phyloP scores from a whole-genome alignment of 2,888 invertebrate genomes.

The Caenorhabditis sulstoni region DNA sequence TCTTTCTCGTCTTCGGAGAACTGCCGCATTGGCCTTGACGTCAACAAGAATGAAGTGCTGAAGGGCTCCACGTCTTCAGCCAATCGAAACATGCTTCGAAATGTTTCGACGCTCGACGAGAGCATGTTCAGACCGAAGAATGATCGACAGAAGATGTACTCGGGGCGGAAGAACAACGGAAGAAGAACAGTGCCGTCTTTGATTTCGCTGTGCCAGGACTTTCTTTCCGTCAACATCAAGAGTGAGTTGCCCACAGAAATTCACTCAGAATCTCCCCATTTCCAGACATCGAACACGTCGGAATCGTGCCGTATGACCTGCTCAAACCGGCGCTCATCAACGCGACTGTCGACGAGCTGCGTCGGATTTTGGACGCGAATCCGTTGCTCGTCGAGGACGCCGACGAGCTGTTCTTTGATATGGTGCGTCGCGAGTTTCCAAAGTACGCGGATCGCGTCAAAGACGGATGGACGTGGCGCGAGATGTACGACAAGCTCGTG shows the following conservation, averaged over 20 bases:
- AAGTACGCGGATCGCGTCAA: slow-evolving; percentile 28
- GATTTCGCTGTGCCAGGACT: slow-evolving; percentile 42
- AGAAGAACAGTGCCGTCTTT: slow-evolving; percentile 18
- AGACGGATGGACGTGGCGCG: slow-evolving; percentile 35
- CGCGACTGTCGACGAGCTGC: slow-evolving; percentile 31
- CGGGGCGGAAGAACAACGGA: slow-evolving; percentile 23
- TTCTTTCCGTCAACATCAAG: slow-evolving; percentile 30
- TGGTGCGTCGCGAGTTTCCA: slow-evolving; percentile 44
- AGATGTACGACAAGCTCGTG: slow-evolving; percentile 37
- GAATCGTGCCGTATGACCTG: slow-evolving; percentile 38
- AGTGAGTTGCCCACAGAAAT: slow-evolving; percentile 22
- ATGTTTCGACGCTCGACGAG: too few relatives aligned
- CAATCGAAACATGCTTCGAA: too few relatives aligned
- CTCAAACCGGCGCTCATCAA: slow-evolving; percentile 40
- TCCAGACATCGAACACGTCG: slow-evolving; percentile 42
- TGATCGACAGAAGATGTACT: slow-evolving; percentile 54
- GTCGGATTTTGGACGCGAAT: slow-evolving; percentile 39
- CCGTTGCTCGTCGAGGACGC: slow-evolving; percentile 40
- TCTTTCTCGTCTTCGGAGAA: too few relatives aligned
- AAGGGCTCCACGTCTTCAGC: too few relatives aligned
- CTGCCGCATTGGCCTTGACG: too few relatives aligned
- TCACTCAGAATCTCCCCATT: background rate
- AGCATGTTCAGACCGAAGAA: slow-evolving; percentile 55
- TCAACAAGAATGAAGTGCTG: too few relatives aligned
- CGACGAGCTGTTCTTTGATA: slow-evolving; percentile 40